A percentile compares a stretch with the other conserved stretches of the same genome.
These are phyloP conservation scores for Hozukius guyotensis DNA, from an alignment of 2,797 vertebrate genomes.

Conservation along the genomic window DNA sequence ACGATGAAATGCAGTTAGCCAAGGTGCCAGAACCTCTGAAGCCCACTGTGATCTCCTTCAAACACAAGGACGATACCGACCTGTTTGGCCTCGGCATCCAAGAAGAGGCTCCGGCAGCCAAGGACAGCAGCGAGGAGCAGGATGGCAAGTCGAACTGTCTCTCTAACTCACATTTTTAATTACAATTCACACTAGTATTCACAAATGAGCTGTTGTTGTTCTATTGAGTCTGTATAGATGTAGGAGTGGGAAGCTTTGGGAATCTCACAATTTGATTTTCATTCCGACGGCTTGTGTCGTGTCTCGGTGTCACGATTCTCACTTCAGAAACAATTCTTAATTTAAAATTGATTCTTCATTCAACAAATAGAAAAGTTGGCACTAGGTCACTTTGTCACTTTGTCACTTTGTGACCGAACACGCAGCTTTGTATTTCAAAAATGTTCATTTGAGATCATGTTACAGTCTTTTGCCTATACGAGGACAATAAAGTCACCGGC, in stretches of 20 bases:
- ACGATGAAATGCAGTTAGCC: conserved; percentile 84
- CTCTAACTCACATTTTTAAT: not conserved
- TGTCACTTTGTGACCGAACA: too few species aligned
- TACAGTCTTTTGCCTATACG: too few species aligned
- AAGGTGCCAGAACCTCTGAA: conserved; percentile 76
- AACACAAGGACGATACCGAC: conserved; percentile 86
- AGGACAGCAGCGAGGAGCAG: conserved; percentile 91
- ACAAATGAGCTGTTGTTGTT: not conserved
- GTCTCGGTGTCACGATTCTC: not conserved
- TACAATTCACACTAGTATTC: not conserved
- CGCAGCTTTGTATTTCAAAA: too few species aligned
- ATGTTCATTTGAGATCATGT: too few species aligned
- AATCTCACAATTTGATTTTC: not conserved
- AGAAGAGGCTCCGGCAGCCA: conserved; percentile 77
- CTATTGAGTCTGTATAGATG: not conserved
- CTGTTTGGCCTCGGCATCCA: conserved; percentile 93
- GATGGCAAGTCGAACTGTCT: conserved; percentile 70
- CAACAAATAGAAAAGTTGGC: not conserved
- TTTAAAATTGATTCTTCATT: not conserved
- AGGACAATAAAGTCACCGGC: too few species aligned
- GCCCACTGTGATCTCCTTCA: conserved; percentile 84
- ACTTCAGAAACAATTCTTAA: not conserved
- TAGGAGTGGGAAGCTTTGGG: not conserved
- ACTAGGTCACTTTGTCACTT: too few species aligned
- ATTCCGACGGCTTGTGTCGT: not conserved